phyloP scores from a whole-genome alignment of 2,797 vertebrate species.

The Poecilia gillii region DNA sequence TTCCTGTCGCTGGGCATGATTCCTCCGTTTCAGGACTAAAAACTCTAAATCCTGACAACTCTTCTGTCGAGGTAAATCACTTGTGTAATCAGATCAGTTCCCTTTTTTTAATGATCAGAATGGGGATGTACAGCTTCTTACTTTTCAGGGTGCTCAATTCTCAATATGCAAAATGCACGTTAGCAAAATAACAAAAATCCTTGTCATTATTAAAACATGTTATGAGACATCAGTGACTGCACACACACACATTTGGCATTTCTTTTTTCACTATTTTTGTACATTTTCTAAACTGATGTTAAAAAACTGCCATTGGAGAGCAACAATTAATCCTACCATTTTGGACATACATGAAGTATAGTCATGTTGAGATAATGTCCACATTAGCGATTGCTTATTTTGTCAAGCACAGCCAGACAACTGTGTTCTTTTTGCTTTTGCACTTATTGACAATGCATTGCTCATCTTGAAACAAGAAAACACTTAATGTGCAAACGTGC shows the following conservation, averaged over 20 bases:
- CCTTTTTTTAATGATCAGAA: background rate
- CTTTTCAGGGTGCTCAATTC: background rate
- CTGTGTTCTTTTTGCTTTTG: background rate
- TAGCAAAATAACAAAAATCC: too few species aligned
- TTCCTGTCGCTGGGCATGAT: background rate
- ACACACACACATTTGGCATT: too few species aligned
- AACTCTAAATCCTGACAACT: background rate
- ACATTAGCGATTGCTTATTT: background rate
- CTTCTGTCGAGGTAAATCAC: background rate
- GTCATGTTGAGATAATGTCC: background rate
- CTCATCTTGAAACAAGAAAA: conserved; percentile 1
- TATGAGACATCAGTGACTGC: too few species aligned
- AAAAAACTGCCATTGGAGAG: background rate
- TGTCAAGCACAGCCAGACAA: background rate
- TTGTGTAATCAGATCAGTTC: background rate
- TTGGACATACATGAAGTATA: background rate
- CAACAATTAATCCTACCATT: background rate
- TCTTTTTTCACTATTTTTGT: background rate
- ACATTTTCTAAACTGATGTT: background rate
- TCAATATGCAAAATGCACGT: too few species aligned
- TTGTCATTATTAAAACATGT: too few species aligned
- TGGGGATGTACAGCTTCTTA: background rate
- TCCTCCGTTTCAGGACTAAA: background rate
- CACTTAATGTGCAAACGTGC: too few species aligned
- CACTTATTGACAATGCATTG: conserved; percentile 18